Base-by-base conservation (phyloP, 53 echinoderm and acorn worm species). In the Henricia sp. region DNA sequence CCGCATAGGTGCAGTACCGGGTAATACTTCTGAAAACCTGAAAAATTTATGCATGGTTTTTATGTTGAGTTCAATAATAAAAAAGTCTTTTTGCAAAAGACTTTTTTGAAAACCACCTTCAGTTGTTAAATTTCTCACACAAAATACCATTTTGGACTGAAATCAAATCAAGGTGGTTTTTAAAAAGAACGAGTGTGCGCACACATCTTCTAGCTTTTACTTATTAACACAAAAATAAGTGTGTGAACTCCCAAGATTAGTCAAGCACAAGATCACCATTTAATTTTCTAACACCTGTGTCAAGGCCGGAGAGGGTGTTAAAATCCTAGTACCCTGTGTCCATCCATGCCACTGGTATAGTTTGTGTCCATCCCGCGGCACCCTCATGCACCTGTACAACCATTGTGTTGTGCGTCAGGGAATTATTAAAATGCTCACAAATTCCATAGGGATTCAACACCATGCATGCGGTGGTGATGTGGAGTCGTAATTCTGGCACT, bases 221-320 rank as follows among this genome's bases (percentile, higher is more conserved):
- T 34, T 19, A 17, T 34, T 36, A 27, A 19, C 16, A 35, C 1
- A 19, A 36, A 64, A 64, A 34, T 32, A 64, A 64, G 26, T 36
- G 20, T 17, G 53, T 50, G 36, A 73, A 73, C 55, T 73, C 25
- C 14, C 27, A 17, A 58, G 76, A 41, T 56, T 50, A 43, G 63
- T 64, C 63, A 80, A 80, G 80, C 80, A 80, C 19, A 60, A 64
- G 44, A 80, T 63, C 62, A 43, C 63, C 80, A 63, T 64, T 80
- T 63, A 63, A 80, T 80, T 64, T 50, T 33, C 0, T 50, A 64
- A 63, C 80, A 80, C 80, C 80, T 64, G 42, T 63, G 63, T 36
- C 62, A 80, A 80, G 80, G 80, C 63, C 80, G 64, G 6, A 35
- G 76, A 38, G 76, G n/a, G 53, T 39, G 29, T 36, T 5, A 38